phyloP scores from a whole-genome alignment of 2,113 vertebrate genomes.

The Campylomormyrus numenius region DNA sequence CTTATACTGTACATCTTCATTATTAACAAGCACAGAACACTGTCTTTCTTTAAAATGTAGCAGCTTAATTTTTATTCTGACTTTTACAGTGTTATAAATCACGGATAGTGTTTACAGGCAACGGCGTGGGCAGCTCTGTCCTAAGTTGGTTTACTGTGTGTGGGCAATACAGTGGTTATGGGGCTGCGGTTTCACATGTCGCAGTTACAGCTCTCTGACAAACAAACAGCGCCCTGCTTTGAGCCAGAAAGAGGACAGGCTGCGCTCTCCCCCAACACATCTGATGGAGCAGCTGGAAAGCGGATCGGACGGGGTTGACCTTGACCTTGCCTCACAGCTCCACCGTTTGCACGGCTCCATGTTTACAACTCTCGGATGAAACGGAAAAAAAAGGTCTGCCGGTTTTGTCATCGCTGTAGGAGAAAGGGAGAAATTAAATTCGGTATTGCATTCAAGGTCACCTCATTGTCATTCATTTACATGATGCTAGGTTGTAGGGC shows the following conservation, averaged over 20 bases:
- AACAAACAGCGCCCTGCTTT: background rate
- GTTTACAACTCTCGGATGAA: background rate
- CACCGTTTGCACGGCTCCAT: background rate
- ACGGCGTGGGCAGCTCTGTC: background rate
- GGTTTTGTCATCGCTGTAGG: background rate
- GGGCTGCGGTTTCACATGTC: background rate
- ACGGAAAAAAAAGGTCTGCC: background rate
- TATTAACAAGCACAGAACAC: background rate
- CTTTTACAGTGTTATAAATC: background rate
- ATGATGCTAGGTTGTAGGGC: background rate
- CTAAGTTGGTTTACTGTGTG: background rate
- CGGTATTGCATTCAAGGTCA: conserved; percentile 32
- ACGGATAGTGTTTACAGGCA: background rate
- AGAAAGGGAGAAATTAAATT: conserved; percentile 56
- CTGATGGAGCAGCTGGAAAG: background rate
- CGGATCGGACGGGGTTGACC: background rate
- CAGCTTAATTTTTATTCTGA: background rate
- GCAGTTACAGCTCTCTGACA: background rate
- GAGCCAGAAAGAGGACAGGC: background rate
- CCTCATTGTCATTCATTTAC: background rate
- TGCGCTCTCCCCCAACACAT: background rate
- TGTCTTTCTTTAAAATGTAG: background rate
- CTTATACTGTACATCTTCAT: background rate
- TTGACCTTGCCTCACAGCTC: background rate
- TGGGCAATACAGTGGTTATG: background rate